Evolutionary conservation across 2,888 invertebrate species (phyloP).

Genomic region (Troides helena): DNA sequence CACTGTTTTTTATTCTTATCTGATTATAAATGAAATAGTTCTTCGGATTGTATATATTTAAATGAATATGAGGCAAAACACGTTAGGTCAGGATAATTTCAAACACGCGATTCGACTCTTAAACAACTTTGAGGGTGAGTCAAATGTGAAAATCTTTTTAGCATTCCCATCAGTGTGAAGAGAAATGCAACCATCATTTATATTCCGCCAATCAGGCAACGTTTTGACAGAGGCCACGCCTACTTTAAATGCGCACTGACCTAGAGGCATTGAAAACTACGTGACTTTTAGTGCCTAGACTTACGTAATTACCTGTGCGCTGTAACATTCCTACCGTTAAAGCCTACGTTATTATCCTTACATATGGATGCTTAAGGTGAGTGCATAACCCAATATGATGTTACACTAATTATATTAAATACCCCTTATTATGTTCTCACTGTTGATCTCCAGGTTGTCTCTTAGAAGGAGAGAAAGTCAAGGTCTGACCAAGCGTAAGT

Average conservation of each 20-base stretch:
- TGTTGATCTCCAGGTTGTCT: too few species aligned
- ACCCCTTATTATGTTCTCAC: background rate
- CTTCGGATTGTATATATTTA: too few species aligned
- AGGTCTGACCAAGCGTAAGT: too few species aligned
- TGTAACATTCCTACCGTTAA: conserved; percentile 7
- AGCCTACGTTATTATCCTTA: conserved; percentile 22
- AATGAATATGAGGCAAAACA: background rate
- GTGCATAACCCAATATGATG: background rate
- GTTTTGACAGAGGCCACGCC: conserved; percentile 63
- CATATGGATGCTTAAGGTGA: background rate
- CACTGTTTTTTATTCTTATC: too few species aligned
- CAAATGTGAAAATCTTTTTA: conserved; percentile 45
- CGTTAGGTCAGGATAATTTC: conserved; percentile 17
- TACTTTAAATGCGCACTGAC: conserved; percentile 45
- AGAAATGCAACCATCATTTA: conserved; percentile 70
- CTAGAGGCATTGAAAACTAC: conserved; percentile 34
- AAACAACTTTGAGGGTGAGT: conserved; percentile 32
- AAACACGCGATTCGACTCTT: conserved; percentile 22
- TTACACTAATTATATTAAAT: background rate
- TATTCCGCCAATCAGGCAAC: conserved; percentile 58
- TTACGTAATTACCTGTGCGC: conserved; percentile 37
- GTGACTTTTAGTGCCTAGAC: conserved; percentile 32
- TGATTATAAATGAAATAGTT: too few species aligned
- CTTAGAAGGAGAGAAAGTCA: too few species aligned
- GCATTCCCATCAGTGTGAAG: conserved; percentile 58